Evolutionary conservation across 2,888 invertebrate species (phyloP), one percentile per base, ranked within the genome.

Genomic region (Andrena haemorrhoa): DNA sequence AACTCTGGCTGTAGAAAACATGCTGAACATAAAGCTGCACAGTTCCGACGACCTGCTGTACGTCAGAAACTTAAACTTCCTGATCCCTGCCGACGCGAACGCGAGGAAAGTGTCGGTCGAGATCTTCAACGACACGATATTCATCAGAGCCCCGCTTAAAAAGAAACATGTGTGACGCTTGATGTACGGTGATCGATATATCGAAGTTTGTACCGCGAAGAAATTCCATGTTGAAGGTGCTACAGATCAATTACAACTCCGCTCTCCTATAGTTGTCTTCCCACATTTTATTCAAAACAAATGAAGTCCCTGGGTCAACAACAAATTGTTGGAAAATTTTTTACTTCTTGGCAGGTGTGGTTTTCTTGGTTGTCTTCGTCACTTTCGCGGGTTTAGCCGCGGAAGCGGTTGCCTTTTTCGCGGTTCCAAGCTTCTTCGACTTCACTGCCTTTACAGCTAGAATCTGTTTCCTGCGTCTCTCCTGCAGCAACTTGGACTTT

Each of bases 231-330:
- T 68, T 8, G 56, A 56, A 84, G 75, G 29, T 65, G 29, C 20
- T 47, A 26, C 47, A 79, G 47, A 79, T 78, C 23, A 73, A 84
- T 77, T 63, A 65, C 74, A 82, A 75, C 5, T 53, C 58, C 65
- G 26, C 51, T 58, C 35, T 74, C 64, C 20, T 79, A 41, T 53
- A 72, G 75, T 87, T 86, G 88, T 88, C 75, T 89, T 87, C 87
- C 85, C 85, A 88, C 68, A 29, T 88, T 92, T 92, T 92, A 92
- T 92, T 91, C 49, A 60, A 75, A 83, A 79, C 64, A 88, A 88
- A 90, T 90, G 89, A 89, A 89, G 68, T 73, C 87, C 76, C 83
- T 83, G 79, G 81, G 83, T 88, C 69, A 83, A 88, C 86, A 86
- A 89, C 85, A 65, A 56, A 12, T 75, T 72, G 83, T 77, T 58